Evolutionary conservation across 2,113 vertebrate genomes (phyloP).

Genomic region (Podarcis cretensis): DNA sequence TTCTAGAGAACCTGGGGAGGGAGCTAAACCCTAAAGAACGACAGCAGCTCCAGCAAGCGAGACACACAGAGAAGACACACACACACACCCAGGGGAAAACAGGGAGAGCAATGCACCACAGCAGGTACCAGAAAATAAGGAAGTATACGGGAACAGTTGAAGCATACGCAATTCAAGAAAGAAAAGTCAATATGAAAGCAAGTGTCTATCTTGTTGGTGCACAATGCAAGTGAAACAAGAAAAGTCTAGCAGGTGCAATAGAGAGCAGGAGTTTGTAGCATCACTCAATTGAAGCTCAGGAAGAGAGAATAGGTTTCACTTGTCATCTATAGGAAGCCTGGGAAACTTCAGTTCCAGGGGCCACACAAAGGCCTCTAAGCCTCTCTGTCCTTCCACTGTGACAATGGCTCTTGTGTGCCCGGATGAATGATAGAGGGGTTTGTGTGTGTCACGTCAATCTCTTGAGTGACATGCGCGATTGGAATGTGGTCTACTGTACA

Average conservation of each 20-base stretch:
- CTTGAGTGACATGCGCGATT: too few species aligned
- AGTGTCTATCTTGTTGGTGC: neutral
- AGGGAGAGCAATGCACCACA: neutral
- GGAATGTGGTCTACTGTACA: too few species aligned
- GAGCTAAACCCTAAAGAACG: neutral
- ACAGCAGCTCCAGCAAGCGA: neutral
- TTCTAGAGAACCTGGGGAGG: neutral
- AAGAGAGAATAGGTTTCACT: neutral
- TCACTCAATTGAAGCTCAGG: neutral
- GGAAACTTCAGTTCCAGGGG: too few species aligned
- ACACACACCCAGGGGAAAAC: neutral
- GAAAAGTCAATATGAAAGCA: slow-evolving; percentile 8
- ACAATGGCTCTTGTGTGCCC: too few species aligned
- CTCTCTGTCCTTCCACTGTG: too few species aligned
- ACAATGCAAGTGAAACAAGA: neutral
- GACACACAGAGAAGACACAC: neutral
- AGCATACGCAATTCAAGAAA: neutral
- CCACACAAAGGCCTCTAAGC: too few species aligned
- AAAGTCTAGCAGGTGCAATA: neutral
- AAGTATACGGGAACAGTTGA: neutral
- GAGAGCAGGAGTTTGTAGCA: neutral
- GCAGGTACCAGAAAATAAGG: neutral
- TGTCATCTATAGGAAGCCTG: neutral
- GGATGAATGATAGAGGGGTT: too few species aligned
- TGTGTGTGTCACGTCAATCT: too few species aligned